Evolutionary conservation across 2,888 invertebrate species (phyloP).

Genomic region (Eumerus sabulonum): DNA sequence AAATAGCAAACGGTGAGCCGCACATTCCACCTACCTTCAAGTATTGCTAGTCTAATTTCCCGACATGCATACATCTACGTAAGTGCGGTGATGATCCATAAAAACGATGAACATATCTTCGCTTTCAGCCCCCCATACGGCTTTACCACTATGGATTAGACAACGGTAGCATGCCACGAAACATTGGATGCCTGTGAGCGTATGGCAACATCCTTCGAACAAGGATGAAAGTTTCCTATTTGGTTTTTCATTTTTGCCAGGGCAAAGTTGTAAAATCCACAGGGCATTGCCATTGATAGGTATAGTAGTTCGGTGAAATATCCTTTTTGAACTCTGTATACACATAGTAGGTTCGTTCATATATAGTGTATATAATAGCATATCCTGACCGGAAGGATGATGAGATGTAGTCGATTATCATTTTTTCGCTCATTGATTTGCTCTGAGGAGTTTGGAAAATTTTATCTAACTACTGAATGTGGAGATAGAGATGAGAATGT

Average conservation of each 20-base stretch:
- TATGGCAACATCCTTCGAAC: conserved; percentile 4
- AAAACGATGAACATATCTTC: conserved; percentile 14
- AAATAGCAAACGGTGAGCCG: conserved; percentile 37
- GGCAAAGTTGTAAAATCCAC: conserved; percentile 30
- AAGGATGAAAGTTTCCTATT: conserved; percentile 29
- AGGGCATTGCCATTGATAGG: conserved; percentile 17
- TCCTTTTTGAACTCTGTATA: no score
- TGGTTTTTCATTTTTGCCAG: conserved; percentile 13
- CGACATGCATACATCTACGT: neutral
- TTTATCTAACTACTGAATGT: no score
- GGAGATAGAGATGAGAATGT: no score
- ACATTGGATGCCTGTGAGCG: neutral
- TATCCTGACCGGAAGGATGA: neutral
- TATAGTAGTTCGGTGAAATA: conserved; percentile 19
- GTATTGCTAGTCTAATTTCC: no score
- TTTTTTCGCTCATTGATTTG: neutral
- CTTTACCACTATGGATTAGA: conserved; percentile 10
- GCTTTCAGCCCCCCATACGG: no score
- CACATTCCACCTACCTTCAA: no score
- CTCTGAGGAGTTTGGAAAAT: neutral
- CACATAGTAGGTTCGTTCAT: no score
- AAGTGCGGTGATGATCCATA: conserved; percentile 58
- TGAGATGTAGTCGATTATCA: neutral
- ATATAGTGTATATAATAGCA: no score
- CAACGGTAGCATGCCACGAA: conserved; percentile 4